Conservation (phyloP, 2,888 invertebrate genomes). For the Stenchaetothrips biformis region DNA sequence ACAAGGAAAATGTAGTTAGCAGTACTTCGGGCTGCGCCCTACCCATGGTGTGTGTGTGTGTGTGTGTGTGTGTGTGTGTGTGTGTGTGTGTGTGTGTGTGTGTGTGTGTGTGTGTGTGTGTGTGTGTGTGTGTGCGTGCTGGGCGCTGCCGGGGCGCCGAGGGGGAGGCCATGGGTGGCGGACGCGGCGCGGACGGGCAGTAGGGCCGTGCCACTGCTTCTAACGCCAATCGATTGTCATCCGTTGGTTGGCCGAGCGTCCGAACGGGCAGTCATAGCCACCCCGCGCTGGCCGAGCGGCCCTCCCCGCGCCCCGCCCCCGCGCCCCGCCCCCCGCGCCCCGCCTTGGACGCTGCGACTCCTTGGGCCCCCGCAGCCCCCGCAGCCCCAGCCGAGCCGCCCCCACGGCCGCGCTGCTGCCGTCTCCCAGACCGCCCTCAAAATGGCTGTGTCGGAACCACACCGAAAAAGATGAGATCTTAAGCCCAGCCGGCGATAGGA, state of each 20-base stretch:
- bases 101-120: no score
- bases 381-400: neutral
- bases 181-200: neutral
- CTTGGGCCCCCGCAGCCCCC: neutral
- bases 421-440: neutral
- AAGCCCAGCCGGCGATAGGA: neutral
- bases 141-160: neutral
- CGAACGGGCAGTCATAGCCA: conserved; percentile 17
- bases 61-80: no score
- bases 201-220: neutral
- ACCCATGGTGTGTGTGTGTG: no score
- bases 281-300: neutral
- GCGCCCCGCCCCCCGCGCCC: neutral
- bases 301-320: neutral
- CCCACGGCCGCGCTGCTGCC: no score
- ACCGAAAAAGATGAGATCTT: neutral
- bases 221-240: conserved; percentile 23
- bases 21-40: neutral
- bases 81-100: no score
- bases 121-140: no score
- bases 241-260: conserved; percentile 16
- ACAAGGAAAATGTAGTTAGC: conserved; percentile 7
- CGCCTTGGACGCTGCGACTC: neutral
- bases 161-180: neutral
- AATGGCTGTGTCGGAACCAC: neutral